Percentiles rank a stretch among this genome's conserved stretches.
These are phyloP conservation scores for Agrenia bidenticulata DNA, from an alignment of 2,888 invertebrate species.

Conservation along the genomic window DNA sequence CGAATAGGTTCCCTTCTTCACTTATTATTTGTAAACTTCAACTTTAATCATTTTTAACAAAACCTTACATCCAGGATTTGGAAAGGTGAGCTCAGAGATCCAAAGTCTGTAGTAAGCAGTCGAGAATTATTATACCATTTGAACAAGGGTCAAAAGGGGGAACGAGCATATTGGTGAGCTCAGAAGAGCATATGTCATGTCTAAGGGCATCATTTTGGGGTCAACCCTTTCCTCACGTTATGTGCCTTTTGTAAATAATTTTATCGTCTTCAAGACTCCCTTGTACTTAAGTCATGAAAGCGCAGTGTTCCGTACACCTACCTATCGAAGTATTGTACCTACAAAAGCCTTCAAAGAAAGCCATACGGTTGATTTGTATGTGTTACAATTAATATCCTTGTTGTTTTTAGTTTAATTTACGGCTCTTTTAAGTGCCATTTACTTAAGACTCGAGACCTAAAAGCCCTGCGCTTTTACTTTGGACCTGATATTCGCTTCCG, in stretches of 20 bases:
- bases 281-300: not conserved
- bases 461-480: too few relatives aligned
- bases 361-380: not conserved
- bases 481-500: too few relatives aligned
- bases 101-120: too few relatives aligned
- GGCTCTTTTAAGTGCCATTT: conserved; percentile 13
- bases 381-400: too few relatives aligned
- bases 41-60: conserved; percentile 26
- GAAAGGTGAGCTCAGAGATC: too few relatives aligned
- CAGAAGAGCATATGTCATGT: conserved; percentile 10
- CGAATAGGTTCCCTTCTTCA: conserved; percentile 40
- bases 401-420: conserved; percentile 18
- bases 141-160: conserved; percentile 2
- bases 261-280: not conserved
- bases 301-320: too few relatives aligned
- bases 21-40: conserved; percentile 24
- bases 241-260: not conserved
- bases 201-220: conserved; percentile 9
- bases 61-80: conserved; percentile 22
- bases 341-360: not conserved
- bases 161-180: not conserved
- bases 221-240: conserved; percentile 7
- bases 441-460: not conserved
- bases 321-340: too few relatives aligned
- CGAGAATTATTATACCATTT: too few relatives aligned